Evolutionary conservation across 2,797 vertebrate genomes (phyloP), one percentile per base, ranked within the genome.

Genomic region (Hirundo rustica): DNA sequence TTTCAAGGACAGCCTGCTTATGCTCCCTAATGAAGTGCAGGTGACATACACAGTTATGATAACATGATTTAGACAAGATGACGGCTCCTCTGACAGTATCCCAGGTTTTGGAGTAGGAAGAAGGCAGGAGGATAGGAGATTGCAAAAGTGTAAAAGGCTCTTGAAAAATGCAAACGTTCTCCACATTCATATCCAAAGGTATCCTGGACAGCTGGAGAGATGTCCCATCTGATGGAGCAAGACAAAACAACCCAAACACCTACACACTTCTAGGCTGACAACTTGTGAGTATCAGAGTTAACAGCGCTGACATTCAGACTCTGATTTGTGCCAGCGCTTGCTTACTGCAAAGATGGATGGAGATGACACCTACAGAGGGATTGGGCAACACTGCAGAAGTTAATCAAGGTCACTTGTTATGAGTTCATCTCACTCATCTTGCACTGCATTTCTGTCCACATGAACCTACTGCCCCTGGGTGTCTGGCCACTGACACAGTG

Each of bases 1-100:
- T 90, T 95, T 95, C 93, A 92, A 95, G 93, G 96, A 95, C 93
- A 96, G 92, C 86, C 87, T 82, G 85, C 85, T 79, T 88, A 47
- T 27, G 32, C 50, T 87, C 78, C 88, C 68, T 89, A 93, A 92
- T 65, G 85, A 95, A 94, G 85, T 14, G 44, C 67, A 92, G 83
- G 94, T 94, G 78, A 94, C 96, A 90, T 23, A 64, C n/a, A 68
- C 80, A 83, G 95, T 78, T 81, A 62, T 68, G 92, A 32, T 50
- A 55, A 34, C 55, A 25, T 88, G 92, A 96, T 77, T 96, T 92
- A 93, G 67, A 77, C 67, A 86, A 85, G 60, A 86, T 38, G 67
- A 64, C 2, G 11, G 47, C 64, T 94, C 65, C 81, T 90, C 71
- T 6, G 38, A 85, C 61, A 81, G 42, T 27, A 53, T 90, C 82